A percentile compares a stretch with the other conserved stretches of the same genome.
These are phyloP conservation scores for Coturnix japonica DNA, from an alignment of 2,113 vertebrate species.

Conservation along the genomic window DNA sequence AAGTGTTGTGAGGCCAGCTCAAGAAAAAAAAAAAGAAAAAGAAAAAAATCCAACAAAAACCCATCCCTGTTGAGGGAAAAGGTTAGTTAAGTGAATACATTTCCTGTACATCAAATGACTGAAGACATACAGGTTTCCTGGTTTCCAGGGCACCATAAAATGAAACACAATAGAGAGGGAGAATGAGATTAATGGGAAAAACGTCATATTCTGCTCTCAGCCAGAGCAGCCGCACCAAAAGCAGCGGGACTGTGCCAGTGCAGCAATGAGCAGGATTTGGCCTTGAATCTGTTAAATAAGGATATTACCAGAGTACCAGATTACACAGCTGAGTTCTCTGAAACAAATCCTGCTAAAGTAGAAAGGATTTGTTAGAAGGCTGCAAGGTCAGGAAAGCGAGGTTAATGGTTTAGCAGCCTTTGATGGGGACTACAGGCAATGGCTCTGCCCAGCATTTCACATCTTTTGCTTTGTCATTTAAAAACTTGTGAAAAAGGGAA, in stretches of 20 bases:
- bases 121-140: conserved; percentile 13
- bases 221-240: background rate
- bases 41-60: background rate
- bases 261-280: conserved; percentile 21
- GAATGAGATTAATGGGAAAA: conserved; percentile 31
- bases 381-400: conserved; percentile 45
- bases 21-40: background rate
- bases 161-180: conserved; percentile 15
- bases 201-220: background rate
- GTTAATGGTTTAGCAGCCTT: conserved; percentile 56
- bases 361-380: conserved; percentile 51
- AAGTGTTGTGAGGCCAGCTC: background rate
- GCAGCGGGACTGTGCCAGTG: background rate
- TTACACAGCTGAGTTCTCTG: conserved; percentile 14
- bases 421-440: conserved; percentile 9
- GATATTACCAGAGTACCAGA: conserved; percentile 33
- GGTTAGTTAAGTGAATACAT: background rate
- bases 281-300: conserved; percentile 16
- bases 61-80: background rate
- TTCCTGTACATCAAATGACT: conserved; percentile 26
- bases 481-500: conserved; percentile 41
- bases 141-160: background rate
- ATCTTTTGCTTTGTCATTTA: conserved; percentile 52
- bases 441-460: background rate
- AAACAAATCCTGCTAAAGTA: conserved; percentile 47